Evolutionary conservation across 2,888 invertebrate genomes (phyloP), one percentile per base, ranked within the genome.

Genomic region (Drosophila longiperda): DNA sequence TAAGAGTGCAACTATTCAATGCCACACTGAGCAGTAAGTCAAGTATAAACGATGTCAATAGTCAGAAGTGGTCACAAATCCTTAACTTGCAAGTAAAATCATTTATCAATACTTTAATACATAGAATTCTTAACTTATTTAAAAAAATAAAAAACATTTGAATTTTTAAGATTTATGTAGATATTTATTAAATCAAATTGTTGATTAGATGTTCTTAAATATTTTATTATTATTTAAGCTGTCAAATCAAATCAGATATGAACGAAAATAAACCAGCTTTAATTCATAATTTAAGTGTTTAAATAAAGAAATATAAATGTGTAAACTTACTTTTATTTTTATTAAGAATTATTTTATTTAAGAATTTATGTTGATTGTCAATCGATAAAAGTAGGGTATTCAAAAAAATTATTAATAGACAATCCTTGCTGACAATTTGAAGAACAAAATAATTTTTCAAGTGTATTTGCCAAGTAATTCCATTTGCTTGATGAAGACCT

Each of bases 401-500:
- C 1, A 12, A 20, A 45, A 45, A 45, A 7, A n/a, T n/a, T 15
- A 15, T 15, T 7, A 20, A 45, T 20, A 20, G 15, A 0, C 12
- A 45, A 23, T 1, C 1, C 8, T 45, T 45, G 8, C 2, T 23
- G 0, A 15, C 12, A 45, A 20, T 15, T 45, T 45, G 1, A 23
- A 15, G 2, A 23, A 15, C 23, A 23, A 23, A 23, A 15, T 4
- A 17, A 17, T 58, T 59, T 12, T 23, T 23, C 1, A 8, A 59
- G 50, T 59, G 59, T 59, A 20, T 23, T 20, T 40, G 48, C 45
- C 38, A 72, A 71, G 64, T 85, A 85, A 85, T 89, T 87, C 78
- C 71, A 80, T 89, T 89, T 84, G 17, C 78, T 69, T 77, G 72
- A 66, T 62, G 59, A 61, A 62, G 45, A 65, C 60, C 62, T 71